These are phyloP conservation scores for Campylorhamphus procurvoides DNA, from an alignment of 2,113 vertebrate species.

Conservation along the genomic window DNA sequence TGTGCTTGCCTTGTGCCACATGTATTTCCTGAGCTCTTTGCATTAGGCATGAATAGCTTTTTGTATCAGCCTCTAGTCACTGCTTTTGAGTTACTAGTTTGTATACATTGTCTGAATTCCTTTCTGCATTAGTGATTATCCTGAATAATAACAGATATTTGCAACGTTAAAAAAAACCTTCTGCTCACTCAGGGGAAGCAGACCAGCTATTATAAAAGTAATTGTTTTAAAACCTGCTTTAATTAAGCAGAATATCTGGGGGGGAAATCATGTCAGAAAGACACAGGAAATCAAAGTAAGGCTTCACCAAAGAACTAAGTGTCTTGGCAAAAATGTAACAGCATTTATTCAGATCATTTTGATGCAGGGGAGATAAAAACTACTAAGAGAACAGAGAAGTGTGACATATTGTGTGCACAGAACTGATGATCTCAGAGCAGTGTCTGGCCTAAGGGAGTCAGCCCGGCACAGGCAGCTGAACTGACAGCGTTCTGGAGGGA, in stretches of 20 bases:
- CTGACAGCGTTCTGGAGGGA: background rate
- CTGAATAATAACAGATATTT: background rate
- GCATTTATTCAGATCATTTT: background rate
- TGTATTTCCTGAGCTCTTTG: background rate
- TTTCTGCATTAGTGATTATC: background rate
- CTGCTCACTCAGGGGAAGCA: background rate
- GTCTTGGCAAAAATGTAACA: background rate
- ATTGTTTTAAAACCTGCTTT: background rate
- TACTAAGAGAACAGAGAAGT: background rate
- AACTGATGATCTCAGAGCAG: background rate
- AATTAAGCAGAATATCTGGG: background rate
- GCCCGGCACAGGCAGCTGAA: background rate
- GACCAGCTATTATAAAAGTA: background rate
- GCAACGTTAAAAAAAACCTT: background rate
- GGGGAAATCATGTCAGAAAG: background rate
- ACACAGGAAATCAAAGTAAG: background rate
- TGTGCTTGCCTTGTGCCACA: background rate
- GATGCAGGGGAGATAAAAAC: background rate
- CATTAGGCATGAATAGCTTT: background rate
- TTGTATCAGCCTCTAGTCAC: background rate
- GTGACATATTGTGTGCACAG: background rate
- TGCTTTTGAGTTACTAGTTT: background rate
- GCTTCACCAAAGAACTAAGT: background rate
- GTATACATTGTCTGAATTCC: background rate
- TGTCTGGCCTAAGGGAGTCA: background rate